A percentile compares a stretch with the other conserved stretches of the same genome.
Conservation (phyloP, 2,797 vertebrate genomes). For the Gorsachius magnificus region DNA sequence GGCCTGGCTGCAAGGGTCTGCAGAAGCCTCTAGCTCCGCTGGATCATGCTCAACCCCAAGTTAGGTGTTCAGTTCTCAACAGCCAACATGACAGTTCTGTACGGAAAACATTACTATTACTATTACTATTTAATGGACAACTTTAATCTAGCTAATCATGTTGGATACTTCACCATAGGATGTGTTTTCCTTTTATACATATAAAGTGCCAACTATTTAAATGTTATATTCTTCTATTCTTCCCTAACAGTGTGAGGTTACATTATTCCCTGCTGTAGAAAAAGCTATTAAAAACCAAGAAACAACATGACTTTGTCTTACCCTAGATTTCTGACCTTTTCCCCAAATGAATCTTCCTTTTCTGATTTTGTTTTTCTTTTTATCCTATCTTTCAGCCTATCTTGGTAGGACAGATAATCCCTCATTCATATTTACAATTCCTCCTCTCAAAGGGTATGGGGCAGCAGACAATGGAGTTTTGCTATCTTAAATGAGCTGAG, state of each 20-base stretch:
- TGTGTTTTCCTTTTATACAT: not conserved
- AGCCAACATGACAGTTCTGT: not conserved
- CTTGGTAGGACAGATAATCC: not conserved
- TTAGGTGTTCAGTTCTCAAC: not conserved
- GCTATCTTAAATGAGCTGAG: not conserved
- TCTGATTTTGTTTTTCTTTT: not conserved
- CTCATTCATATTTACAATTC: not conserved
- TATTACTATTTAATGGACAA: not conserved
- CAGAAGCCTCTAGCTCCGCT: not conserved
- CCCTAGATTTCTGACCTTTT: not conserved
- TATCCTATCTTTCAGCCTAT: not conserved
- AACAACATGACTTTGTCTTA: not conserved
- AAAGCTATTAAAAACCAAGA: constrained; percentile 10
- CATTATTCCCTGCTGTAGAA: not conserved
- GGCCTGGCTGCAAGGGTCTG: not conserved
- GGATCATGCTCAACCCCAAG: not conserved
- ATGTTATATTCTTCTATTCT: not conserved
- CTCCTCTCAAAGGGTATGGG: not conserved
- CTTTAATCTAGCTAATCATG: not conserved
- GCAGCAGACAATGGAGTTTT: not conserved
- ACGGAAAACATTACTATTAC: not conserved
- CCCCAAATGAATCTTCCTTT: not conserved
- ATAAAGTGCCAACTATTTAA: not conserved
- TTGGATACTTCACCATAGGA: not conserved
- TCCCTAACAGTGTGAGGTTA: not conserved